Percentiles rank a stretch among this genome's conserved stretches.
Evolutionary conservation across 1,140 invertebrate species (phyloP).

Genomic region (Capitella teleta): DNA sequence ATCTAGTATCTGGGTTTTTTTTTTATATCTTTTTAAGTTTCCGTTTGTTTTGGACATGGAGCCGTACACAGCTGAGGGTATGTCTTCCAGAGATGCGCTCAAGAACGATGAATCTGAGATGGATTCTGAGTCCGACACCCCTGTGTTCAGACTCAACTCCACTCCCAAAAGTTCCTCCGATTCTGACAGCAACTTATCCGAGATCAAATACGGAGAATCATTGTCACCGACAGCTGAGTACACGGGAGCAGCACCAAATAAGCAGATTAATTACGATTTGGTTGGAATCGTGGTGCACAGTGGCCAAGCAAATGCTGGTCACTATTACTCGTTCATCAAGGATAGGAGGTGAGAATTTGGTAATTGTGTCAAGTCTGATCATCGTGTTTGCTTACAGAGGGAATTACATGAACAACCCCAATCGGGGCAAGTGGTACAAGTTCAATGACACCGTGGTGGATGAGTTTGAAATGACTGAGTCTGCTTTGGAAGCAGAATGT

Average conservation of each 20-base stretch:
- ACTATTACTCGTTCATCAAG: slow-evolving; percentile 90
- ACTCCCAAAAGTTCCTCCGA: background rate
- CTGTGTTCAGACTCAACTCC: background rate
- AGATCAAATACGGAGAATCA: too few relatives aligned
- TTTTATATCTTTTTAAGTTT: slow-evolving; percentile 82
- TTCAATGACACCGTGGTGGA: slow-evolving; percentile 41
- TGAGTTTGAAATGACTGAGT: slow-evolving; percentile 42
- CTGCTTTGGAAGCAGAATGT: slow-evolving; percentile 36
- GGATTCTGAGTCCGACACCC: background rate
- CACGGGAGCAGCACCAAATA: background rate
- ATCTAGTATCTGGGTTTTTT: background rate
- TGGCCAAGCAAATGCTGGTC: slow-evolving; percentile 90
- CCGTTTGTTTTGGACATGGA: slow-evolving; percentile 93
- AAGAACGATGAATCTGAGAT: background rate
- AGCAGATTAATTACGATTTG: slow-evolving; percentile 74
- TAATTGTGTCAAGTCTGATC: background rate
- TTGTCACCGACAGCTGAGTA: too few relatives aligned
- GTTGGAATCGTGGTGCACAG: slow-evolving; percentile 96
- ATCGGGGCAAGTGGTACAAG: slow-evolving; percentile 41
- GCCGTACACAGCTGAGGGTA: slow-evolving; percentile 91
- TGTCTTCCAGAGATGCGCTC: slow-evolving; percentile 73
- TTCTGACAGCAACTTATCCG: background rate
- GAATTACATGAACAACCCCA: slow-evolving; percentile 36
- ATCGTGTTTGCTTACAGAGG: slow-evolving; percentile 19
- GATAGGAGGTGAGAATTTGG: slow-evolving; percentile 8